Base-by-base conservation (phyloP, 53 echinoderm and acorn worm species). In the Holothuria leucospilota region DNA sequence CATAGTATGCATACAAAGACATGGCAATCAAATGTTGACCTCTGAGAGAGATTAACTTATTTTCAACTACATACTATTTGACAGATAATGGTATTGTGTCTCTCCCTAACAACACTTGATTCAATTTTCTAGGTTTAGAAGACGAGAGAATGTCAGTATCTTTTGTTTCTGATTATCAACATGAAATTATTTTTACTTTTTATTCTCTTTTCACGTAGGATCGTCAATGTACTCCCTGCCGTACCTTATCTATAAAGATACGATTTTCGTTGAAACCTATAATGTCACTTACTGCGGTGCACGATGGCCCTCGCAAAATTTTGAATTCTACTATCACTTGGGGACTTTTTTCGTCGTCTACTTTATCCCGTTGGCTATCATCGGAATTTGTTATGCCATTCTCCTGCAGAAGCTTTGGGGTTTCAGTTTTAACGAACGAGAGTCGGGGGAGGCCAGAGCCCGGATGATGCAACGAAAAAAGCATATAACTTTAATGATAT, bases 401-500 rank as follows among this genome's bases (percentile, higher is more conserved):
- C 63, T 83, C 10, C 84, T 83, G 39, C 68, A 16, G 68, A 83
- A 83, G 67, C 65, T 83, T 67, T 83, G 84, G 84, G 40, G 63
- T 13, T 67, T 51, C 65, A 66, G 65, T 29, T 38, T 67, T 13
- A 80, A 59, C 62, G 80, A 80, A 29, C 52, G 80, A 15, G 65
- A 83, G 49, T 23, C 67, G 29, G 84, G 65, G 11, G 66, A 64
- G 39, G 49, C 25, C 21, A 64, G 68, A 41, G 84, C 23, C 5
- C 65, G 65, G 10, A 83, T 83, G 67, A 64, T 83, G 84, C 71
- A 82, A n/a, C 91, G 94, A 34, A 94, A 94, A 29, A 88, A 91
- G 18, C 91, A 85, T 21, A 90, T 94, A 11, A 96, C 96, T 0
- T 86, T 90, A 52, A 93, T 96, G 94, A 94, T 96, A 15, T 70